Base-by-base conservation (phyloP, 2,888 invertebrate genomes). In the Agonopterix heracliana region DNA sequence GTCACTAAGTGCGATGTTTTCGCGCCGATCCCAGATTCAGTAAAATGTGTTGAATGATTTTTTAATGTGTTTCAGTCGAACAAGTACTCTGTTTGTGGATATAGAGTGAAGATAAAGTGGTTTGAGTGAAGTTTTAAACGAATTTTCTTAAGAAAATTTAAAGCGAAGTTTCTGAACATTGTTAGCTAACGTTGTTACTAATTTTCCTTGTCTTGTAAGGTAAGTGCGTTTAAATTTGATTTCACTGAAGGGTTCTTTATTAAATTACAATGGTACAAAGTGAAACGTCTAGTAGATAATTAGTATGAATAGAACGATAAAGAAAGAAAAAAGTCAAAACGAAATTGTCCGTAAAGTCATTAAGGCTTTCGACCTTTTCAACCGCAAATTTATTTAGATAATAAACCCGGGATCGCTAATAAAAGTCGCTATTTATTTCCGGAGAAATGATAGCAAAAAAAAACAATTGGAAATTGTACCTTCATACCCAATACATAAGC, bases 41-140 rank as follows among this genome's bases (percentile, higher is more conserved):
- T 56, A 50, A 51, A 49, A 55, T 45, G 55, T 54, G 62, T 57
- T 49, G 52, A 55, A 67, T 69, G 66, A 68, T 69, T 49, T 53
- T 61, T 71, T 71, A 56, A 70, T 72, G 74, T 68, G 70, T 78
- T 76, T 69, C 66, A 74, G 74, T 71, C 5, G 26, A 41, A n/a
- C 41, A 41, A 41, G 7, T 41, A 41, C 41, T 11, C 41, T 41
- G 36, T 11, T 13, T 46, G 48, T 53, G 51, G 45, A 44, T 41
- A 45, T 41, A 41, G 12, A 41, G 41, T 41, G 41, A 12, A n/a
- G 12, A 12, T 41, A 9, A 11, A 41, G 41, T 12, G 12, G 13
- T 13, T 41, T 51, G 12, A 47, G 55, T 55, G 53, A 49, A 52
- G 50, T n/a, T 45, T 50, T 46, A 10, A 48, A 50, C 54, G 50